phyloP scores from a whole-genome alignment of 2,888 invertebrate genomes.

The Psococerastis gibbosa region DNA sequence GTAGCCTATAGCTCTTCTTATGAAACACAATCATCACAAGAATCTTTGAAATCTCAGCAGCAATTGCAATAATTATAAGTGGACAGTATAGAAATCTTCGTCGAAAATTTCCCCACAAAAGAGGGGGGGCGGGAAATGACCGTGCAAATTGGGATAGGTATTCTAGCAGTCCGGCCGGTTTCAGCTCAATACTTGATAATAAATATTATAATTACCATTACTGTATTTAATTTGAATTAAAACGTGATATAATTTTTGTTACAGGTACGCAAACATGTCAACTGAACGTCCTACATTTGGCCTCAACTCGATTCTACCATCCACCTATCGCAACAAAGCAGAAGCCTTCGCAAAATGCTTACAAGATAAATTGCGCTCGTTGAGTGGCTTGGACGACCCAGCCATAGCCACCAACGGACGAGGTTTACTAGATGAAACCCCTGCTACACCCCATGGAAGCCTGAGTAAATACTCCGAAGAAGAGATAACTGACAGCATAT shows the following conservation, averaged over 20 bases:
- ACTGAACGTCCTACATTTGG: slow-evolving; percentile 1
- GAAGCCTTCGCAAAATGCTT: slow-evolving; percentile 63
- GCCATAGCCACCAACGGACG: neutral
- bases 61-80: too few relatives aligned
- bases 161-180: too few relatives aligned
- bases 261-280: slow-evolving; percentile 2
- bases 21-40: too few relatives aligned
- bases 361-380: slow-evolving; percentile 50
- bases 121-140: too few relatives aligned
- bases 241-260: neutral
- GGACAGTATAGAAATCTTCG: too few relatives aligned
- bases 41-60: too few relatives aligned
- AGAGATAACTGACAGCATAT: neutral
- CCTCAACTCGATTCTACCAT: neutral
- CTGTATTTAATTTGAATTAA: neutral
- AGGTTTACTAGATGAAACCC: neutral
- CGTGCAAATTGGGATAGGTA: too few relatives aligned
- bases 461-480: slow-evolving; percentile 2
- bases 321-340: slow-evolving; percentile 25
- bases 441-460: slow-evolving; percentile 27
- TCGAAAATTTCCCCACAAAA: too few relatives aligned
- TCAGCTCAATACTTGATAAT: neutral
- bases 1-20: too few relatives aligned
- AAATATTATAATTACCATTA: neutral
- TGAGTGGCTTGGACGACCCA: slow-evolving; percentile 29